Conservation (phyloP, 2,888 invertebrate species). For the Scotopteryx bipunctaria region DNA sequence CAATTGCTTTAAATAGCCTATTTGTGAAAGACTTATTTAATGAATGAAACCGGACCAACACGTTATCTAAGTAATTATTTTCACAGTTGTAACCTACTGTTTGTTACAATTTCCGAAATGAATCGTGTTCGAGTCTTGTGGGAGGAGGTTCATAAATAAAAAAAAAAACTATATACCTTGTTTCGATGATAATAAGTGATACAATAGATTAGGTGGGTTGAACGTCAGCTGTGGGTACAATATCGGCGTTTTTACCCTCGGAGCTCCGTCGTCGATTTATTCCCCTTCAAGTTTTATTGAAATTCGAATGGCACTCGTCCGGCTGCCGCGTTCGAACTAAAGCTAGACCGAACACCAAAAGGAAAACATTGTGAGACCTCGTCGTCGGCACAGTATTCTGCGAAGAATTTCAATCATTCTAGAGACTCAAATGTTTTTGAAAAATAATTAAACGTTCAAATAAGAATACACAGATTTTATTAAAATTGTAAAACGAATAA, state of each 20-base stretch:
- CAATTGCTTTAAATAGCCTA: conserved; percentile 46
- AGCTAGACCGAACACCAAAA: conserved; percentile 47
- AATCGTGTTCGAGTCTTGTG: not conserved
- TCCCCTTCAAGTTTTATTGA: conserved; percentile 74
- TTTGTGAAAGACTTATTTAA: conserved; percentile 45
- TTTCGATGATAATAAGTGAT: conserved; percentile 12
- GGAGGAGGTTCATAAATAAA: conserved; percentile 5
- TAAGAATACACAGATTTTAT: not conserved
- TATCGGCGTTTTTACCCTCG: conserved; percentile 41
- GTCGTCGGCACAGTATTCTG: conserved; percentile 28
- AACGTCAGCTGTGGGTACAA: conserved; percentile 63
- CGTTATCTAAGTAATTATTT: conserved; percentile 17
- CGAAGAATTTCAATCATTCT: conserved; percentile 34
- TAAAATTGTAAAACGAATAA: not conserved
- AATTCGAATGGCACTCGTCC: conserved; percentile 61
- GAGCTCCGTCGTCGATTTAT: conserved; percentile 60
- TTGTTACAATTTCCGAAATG: conserved; percentile 41
- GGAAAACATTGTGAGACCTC: conserved; percentile 44
- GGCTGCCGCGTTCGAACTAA: conserved; percentile 39
- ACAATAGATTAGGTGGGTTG: conserved; percentile 17
- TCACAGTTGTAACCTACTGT: conserved; percentile 25
- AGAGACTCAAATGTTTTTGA: conserved; percentile 1
- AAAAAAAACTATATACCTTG: not conserved
- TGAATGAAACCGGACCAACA: conserved; percentile 38
- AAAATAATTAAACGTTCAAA: not conserved